A percentile compares a stretch with the other conserved stretches of the same genome.
These are phyloP conservation scores for Carabus problematicus DNA, from an alignment of 2,888 invertebrate genomes.

Conservation along the genomic window DNA sequence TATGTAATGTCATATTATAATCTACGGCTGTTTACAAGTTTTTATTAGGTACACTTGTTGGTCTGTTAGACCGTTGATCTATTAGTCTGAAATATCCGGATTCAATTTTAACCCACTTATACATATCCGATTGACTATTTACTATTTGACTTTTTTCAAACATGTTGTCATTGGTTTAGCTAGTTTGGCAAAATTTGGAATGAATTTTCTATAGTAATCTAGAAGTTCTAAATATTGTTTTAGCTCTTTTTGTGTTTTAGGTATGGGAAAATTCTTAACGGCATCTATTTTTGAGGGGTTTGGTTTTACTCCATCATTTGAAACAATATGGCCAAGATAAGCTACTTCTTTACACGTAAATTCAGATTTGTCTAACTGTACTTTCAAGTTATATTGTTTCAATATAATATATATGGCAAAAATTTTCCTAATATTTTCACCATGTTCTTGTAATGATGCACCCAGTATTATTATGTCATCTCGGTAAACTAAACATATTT, in stretches of 20 bases:
- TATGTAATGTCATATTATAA: too few species aligned
- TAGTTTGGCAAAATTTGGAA: slow-evolving; percentile 6
- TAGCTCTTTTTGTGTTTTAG: neutral
- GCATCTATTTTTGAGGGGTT: slow-evolving; percentile 19
- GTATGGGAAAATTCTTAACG: neutral
- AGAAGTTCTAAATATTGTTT: slow-evolving; percentile 41
- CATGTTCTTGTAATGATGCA: slow-evolving; percentile 22
- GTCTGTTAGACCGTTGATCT: too few species aligned
- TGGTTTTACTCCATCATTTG: neutral
- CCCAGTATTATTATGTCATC: slow-evolving; percentile 17
- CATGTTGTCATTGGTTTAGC: neutral
- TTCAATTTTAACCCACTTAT: too few species aligned
- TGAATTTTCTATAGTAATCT: slow-evolving; percentile 25
- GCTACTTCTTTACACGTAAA: too few species aligned
- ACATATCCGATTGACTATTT: too few species aligned
- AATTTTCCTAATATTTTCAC: slow-evolving; percentile 7
- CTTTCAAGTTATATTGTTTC: neutral
- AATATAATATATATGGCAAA: neutral
- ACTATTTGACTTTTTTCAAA: neutral
- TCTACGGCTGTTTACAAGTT: too few species aligned
- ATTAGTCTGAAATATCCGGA: too few species aligned
- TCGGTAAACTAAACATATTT: slow-evolving; percentile 12
- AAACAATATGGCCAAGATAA: neutral
- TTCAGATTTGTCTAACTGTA: slow-evolving; percentile 1
- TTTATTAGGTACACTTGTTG: too few species aligned